phyloP scores from a whole-genome alignment of 1,140 invertebrate genomes.

The Solenopsis invicta region DNA sequence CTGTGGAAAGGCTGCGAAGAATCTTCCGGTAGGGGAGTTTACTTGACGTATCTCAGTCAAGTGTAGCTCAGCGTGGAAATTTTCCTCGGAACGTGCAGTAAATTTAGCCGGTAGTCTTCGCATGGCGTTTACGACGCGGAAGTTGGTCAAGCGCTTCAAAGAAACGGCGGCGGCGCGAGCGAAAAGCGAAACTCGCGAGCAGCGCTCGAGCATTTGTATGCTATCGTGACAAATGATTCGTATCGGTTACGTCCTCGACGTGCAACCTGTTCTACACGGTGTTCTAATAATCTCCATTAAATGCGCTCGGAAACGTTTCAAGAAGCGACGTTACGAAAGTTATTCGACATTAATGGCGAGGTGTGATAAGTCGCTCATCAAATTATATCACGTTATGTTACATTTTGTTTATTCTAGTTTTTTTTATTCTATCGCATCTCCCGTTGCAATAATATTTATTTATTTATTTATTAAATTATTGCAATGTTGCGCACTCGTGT shows the following conservation, averaged over 20 bases:
- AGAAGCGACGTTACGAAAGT: background rate
- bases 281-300: constrained; percentile 19
- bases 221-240: constrained; percentile 43
- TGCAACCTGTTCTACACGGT: constrained; percentile 9
- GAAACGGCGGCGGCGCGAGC: constrained; percentile 25
- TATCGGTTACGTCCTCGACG: constrained; percentile 38
- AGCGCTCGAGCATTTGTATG: constrained; percentile 19
- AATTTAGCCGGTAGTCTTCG: constrained; percentile 51
- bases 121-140: constrained; percentile 55
- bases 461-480: background rate
- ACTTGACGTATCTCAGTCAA: constrained; percentile 28
- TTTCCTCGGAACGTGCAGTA: constrained; percentile 48
- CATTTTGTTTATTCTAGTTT: background rate
- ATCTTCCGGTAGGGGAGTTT: background rate
- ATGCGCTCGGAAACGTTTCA: constrained; percentile 7
- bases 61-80: constrained; percentile 37
- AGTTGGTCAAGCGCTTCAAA: constrained; percentile 39
- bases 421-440: background rate
- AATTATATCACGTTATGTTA: background rate
- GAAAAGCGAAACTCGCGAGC: constrained; percentile 45
- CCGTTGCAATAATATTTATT: background rate
- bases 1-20: background rate
- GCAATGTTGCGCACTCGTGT: background rate
- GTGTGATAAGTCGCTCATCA: background rate
- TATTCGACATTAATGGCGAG: background rate